Evolutionary conservation across 1,140 invertebrate genomes (phyloP).

Genomic region (Aphaenogaster ashmeadi): DNA sequence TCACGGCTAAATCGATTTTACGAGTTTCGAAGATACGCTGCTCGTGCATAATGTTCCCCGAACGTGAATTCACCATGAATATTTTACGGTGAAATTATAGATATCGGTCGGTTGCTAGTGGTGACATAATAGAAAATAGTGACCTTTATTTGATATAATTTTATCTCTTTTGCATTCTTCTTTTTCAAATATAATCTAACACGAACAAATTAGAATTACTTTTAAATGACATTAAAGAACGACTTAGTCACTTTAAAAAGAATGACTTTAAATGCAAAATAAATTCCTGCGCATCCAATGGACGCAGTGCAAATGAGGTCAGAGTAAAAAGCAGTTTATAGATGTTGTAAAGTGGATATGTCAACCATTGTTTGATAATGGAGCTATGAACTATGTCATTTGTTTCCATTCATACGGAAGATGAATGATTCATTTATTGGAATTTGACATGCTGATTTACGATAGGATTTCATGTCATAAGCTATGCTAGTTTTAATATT

Average conservation of each 20-base stretch:
- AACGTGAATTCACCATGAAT: neutral
- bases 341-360: constrained; percentile 27
- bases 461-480: constrained; percentile 12
- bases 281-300: constrained; percentile 42
- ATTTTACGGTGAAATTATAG: constrained; percentile 5
- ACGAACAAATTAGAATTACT: neutral
- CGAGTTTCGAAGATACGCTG: constrained; percentile 55
- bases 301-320: constrained; percentile 62
- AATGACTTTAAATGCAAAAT: constrained; percentile 68
- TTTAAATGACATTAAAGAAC: neutral
- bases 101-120: neutral
- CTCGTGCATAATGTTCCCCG: constrained; percentile 8
- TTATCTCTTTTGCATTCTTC: neutral
- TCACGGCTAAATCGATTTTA: constrained; percentile 72
- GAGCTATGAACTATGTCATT: constrained; percentile 13
- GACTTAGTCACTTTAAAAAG: neutral
- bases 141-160: neutral
- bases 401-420: constrained; percentile 3
- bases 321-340: constrained; percentile 67
- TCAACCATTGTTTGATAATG: constrained; percentile 55
- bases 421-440: constrained; percentile 36
- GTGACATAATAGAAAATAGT: neutral
- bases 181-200: neutral
- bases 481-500: neutral
- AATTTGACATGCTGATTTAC: constrained; percentile 28